phyloP scores from a whole-genome alignment of 2,797 vertebrate species.

The Epinephelus malabaricus region DNA sequence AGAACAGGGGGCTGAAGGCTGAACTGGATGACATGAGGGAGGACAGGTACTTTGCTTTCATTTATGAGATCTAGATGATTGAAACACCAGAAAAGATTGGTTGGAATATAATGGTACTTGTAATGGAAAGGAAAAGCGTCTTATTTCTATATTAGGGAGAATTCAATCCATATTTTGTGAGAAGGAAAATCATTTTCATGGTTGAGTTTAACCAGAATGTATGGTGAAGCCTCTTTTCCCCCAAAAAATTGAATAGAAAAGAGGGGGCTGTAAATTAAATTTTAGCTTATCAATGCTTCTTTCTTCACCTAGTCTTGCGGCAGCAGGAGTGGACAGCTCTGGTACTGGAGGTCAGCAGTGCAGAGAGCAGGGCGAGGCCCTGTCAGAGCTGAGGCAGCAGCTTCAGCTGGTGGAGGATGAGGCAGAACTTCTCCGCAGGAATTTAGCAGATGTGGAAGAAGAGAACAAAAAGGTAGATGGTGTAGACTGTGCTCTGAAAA shows the following conservation, averaged over 20 bases:
- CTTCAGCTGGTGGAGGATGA: slow-evolving; percentile 98
- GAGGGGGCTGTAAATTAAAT: background rate
- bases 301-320: slow-evolving; percentile 85
- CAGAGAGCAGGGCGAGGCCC: slow-evolving; percentile 93
- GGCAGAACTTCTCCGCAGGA: slow-evolving; percentile 95
- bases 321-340: slow-evolving; percentile 79
- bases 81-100: background rate
- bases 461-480: slow-evolving; percentile 91
- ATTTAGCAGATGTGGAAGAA: slow-evolving; percentile 95
- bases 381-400: slow-evolving; percentile 96
- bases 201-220: background rate
- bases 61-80: background rate
- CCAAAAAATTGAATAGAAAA: background rate
- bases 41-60: slow-evolving; percentile 79
- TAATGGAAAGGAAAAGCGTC: background rate
- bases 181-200: background rate
- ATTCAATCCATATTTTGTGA: background rate
- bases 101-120: background rate
- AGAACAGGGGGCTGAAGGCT: slow-evolving; percentile 97
- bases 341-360: slow-evolving; percentile 88
- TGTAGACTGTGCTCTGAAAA: background rate
- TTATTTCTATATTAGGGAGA: background rate
- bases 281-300: background rate
- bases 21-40: slow-evolving; percentile 97
- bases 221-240: background rate